Evolutionary conservation across 1,140 invertebrate genomes (phyloP).

Genomic region (Probaryconus sp.): DNA sequence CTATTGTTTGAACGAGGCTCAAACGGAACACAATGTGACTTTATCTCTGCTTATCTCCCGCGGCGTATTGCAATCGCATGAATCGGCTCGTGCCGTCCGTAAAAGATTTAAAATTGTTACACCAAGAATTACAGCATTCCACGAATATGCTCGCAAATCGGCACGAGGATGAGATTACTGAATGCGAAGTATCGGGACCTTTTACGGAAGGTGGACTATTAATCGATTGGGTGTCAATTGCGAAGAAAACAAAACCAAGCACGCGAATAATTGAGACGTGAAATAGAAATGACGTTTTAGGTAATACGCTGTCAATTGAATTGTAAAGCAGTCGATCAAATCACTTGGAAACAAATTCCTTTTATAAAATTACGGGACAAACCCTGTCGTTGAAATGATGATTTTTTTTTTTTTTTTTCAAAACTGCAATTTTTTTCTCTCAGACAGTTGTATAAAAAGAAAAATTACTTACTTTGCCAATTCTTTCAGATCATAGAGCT

Average conservation of each 20-base stretch:
- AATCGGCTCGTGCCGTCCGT: slow-evolving; percentile 56
- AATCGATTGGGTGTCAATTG: slow-evolving; percentile 35
- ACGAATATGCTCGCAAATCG: slow-evolving; percentile 29
- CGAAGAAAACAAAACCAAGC: not conserved
- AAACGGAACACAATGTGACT: slow-evolving; percentile 53
- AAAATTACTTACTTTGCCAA: slow-evolving; percentile 79
- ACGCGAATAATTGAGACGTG: slow-evolving; percentile 50
- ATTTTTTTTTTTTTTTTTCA: not conserved
- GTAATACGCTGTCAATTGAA: slow-evolving; percentile 1
- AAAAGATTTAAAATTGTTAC: slow-evolving; percentile 58
- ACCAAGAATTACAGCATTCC: slow-evolving; percentile 43
- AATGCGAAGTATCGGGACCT: slow-evolving; percentile 26
- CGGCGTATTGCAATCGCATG: slow-evolving; percentile 43
- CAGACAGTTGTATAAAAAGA: slow-evolving; percentile 2
- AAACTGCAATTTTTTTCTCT: not conserved
- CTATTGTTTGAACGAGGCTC: slow-evolving; percentile 51
- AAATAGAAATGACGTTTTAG: slow-evolving; percentile 1
- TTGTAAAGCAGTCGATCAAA: too few species aligned
- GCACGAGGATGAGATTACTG: slow-evolving; percentile 47
- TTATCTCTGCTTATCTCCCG: slow-evolving; percentile 48
- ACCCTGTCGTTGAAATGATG: too few species aligned
- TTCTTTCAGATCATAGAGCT: slow-evolving; percentile 84
- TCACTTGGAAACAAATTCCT: too few species aligned
- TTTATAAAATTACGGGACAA: too few species aligned
- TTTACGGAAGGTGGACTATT: slow-evolving; percentile 44